Conservation (phyloP, 1,140 invertebrate species). For the Drosophila lacteicornis region DNA sequence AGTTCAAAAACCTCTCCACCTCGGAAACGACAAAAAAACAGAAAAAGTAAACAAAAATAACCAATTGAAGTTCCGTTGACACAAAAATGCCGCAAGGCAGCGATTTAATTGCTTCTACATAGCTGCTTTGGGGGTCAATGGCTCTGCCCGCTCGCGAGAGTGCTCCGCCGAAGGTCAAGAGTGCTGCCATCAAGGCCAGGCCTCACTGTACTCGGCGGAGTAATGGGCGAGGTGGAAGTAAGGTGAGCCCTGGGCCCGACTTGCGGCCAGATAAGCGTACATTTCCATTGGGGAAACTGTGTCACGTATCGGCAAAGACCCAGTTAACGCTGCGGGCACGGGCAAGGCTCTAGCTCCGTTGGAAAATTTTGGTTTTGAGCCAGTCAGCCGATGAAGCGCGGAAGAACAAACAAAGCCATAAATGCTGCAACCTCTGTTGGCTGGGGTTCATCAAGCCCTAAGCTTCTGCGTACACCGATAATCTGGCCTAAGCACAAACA, state of each 20-base stretch:
- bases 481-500: background rate
- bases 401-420: constrained; percentile 35
- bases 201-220: constrained; percentile 17
- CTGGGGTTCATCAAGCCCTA: background rate
- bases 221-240: constrained; percentile 10
- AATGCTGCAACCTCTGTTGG: constrained; percentile 8
- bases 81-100: constrained; percentile 51
- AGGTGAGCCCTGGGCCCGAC: constrained; percentile 4
- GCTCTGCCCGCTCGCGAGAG: constrained; percentile 19
- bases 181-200: constrained; percentile 34
- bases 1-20: constrained; percentile 74
- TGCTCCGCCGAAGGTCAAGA: constrained; percentile 38
- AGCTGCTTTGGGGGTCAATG: constrained; percentile 60
- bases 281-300: constrained; percentile 47
- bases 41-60: constrained; percentile 32
- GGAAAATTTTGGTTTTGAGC: constrained; percentile 49
- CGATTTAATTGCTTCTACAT: constrained; percentile 39
- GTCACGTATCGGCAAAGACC: constrained; percentile 57
- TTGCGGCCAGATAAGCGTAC: constrained; percentile 38
- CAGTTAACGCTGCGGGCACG: constrained; percentile 43
- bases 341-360: background rate
- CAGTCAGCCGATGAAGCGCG: constrained; percentile 6
- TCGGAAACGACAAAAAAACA: constrained; percentile 27
- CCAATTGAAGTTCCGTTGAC: constrained; percentile 79
- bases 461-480: too few relatives aligned